A percentile compares a stretch with the other conserved stretches of the same genome.
phyloP scores from a whole-genome alignment of 2,888 invertebrate species.

The Diarsia rubi region DNA sequence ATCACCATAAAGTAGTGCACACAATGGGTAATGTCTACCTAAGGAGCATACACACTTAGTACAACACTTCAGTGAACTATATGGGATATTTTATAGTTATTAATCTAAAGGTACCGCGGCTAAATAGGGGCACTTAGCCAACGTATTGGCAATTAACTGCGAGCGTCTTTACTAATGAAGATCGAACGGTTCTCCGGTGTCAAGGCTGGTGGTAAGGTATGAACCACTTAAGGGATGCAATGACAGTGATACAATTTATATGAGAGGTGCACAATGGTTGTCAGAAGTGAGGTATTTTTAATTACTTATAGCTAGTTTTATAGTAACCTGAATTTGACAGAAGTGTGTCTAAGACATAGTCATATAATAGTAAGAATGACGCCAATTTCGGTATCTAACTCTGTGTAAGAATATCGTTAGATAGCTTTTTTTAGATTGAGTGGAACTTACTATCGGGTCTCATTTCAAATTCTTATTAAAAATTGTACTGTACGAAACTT shows the following conservation, averaged over 20 bases:
- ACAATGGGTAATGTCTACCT: too few species aligned
- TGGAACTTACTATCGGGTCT: background rate
- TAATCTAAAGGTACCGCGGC: constrained; percentile 77
- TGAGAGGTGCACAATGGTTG: constrained; percentile 12
- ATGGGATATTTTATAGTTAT: constrained; percentile 53
- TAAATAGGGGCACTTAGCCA: constrained; percentile 82
- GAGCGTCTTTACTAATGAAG: constrained; percentile 81
- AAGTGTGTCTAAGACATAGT: background rate
- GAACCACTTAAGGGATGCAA: constrained; percentile 57
- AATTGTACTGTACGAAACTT: background rate
- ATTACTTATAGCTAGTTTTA: background rate
- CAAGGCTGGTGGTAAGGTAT: constrained; percentile 68
- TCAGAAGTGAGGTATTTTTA: background rate
- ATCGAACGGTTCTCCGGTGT: constrained; percentile 73
- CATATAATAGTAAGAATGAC: background rate
- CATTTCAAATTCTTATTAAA: background rate
- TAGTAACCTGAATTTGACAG: background rate
- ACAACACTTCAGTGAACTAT: too few species aligned
- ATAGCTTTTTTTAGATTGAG: background rate
- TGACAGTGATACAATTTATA: constrained; percentile 28
- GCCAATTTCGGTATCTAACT: background rate
- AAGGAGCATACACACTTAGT: too few species aligned
- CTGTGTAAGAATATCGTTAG: background rate
- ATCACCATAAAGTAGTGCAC: too few species aligned
- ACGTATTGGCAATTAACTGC: constrained; percentile 83